Evolutionary conservation across 2,797 vertebrate genomes (phyloP), one percentile per base, ranked within the genome.

Genomic region (Enteromius thamalakanensis): DNA sequence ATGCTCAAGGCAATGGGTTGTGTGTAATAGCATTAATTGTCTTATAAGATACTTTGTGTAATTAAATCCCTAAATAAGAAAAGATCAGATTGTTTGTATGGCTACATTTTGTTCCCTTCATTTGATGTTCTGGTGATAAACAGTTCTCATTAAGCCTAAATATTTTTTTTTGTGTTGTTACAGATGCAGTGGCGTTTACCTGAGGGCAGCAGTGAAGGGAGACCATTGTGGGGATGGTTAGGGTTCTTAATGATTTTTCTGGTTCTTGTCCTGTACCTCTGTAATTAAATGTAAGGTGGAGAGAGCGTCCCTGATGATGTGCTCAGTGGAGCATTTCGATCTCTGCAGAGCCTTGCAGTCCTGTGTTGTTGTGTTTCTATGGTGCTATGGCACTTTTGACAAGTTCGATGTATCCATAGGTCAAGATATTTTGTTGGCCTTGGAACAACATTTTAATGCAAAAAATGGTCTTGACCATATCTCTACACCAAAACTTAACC

Each of bases 211-310:
- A 53, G 49, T 34, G 17, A 74, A 37, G 47, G 32, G 45, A n/a
- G 49, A n/a, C 29, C 19, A n/a, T 34, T 74, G 49, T 55, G 34
- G 51, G 49, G 29, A 75, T 75, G 26, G 45, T 74, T 32, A 51
- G n/a, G 42, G n/a, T 47, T 40, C 42, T 70, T 47, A 70, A 47
- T 47, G 69, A 32, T 49, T 71, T 71, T 71, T 17, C 26, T 67
- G 17, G 64, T 67, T 37, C 64, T 67, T 69, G 34, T 45, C 67
- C 67, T 75, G 71, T 3, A 53, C 26, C 29, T 37, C 19, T 75
- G n/a, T 10, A 53, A 75, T 53, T 1, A 67, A 69, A 69, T 70
- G 51, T 29, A 55, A 70, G 37, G 34, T 69, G n/a, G 5, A 10
- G 26, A 40, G 14, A 68, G 47, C 12, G 40, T 77, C 23, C 6